These are phyloP conservation scores for Agrotis segetum DNA, from an alignment of 2,888 invertebrate species.

Conservation along the genomic window DNA sequence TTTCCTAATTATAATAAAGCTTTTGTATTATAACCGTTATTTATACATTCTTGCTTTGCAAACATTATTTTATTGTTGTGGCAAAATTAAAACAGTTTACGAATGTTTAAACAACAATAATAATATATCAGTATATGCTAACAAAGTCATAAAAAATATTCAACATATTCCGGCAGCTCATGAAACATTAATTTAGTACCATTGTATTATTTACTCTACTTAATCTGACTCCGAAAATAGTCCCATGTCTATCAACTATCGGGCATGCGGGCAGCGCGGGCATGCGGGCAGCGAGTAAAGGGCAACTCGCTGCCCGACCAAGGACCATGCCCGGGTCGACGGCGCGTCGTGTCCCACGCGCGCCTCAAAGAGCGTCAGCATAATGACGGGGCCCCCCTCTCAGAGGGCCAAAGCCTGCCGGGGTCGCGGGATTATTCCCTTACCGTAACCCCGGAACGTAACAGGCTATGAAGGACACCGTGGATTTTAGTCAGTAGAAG, in stretches of 20 bases:
- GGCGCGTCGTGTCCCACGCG: too few relatives aligned
- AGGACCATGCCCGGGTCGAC: too few relatives aligned
- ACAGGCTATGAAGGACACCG: too few relatives aligned
- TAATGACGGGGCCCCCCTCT: too few relatives aligned
- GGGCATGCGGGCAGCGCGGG: too few relatives aligned
- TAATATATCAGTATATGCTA: not conserved
- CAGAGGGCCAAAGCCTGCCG: too few relatives aligned
- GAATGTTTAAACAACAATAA: slow-evolving; percentile 13
- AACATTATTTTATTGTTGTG: not conserved
- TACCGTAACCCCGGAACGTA: too few relatives aligned
- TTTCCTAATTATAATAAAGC: slow-evolving; percentile 16
- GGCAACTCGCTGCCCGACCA: too few relatives aligned
- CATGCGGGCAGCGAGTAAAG: too few relatives aligned
- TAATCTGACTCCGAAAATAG: slow-evolving; percentile 15
- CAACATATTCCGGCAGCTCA: not conserved
- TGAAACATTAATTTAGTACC: not conserved
- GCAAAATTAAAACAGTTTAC: not conserved
- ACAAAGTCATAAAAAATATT: slow-evolving; percentile 1
- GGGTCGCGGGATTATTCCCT: too few relatives aligned
- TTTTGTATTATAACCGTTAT: slow-evolving; percentile 11
- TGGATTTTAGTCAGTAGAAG: too few relatives aligned
- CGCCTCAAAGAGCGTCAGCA: too few relatives aligned
- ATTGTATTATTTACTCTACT: slow-evolving; percentile 4
- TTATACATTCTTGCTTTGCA: slow-evolving; percentile 22
- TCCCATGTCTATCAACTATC: slow-evolving; percentile 9